Percentiles rank a stretch among this genome's conserved stretches.
These are phyloP conservation scores for Sterrhoptilus dennistouni DNA, from an alignment of 2,113 vertebrate genomes.

Conservation along the genomic window DNA sequence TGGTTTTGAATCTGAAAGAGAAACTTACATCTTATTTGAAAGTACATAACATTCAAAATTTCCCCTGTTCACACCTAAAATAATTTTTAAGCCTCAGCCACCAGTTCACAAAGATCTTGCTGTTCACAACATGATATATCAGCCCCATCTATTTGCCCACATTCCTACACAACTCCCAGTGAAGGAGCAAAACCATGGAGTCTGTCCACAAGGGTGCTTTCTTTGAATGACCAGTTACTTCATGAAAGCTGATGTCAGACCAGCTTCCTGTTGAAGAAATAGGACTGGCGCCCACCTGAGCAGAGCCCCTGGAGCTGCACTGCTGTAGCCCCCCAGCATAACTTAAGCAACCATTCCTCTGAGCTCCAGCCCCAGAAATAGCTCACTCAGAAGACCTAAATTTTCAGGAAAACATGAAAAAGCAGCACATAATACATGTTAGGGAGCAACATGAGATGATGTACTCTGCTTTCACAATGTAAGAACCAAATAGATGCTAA, in stretches of 20 bases:
- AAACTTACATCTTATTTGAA: neutral
- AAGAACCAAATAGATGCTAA: neutral
- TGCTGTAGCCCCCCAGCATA: neutral
- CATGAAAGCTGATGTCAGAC: accelerated
- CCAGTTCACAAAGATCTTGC: neutral
- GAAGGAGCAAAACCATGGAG: neutral
- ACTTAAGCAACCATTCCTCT: neutral
- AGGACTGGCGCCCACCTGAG: neutral
- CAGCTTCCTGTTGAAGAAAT: neutral
- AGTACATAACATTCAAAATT: neutral
- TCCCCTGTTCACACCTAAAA: neutral
- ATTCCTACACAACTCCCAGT: accelerated
- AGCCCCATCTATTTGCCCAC: neutral
- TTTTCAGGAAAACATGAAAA: neutral
- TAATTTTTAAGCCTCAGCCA: neutral
- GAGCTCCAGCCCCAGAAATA: neutral
- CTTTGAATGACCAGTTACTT: neutral
- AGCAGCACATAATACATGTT: neutral
- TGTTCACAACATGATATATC: neutral
- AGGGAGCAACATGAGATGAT: neutral
- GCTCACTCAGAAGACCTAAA: neutral
- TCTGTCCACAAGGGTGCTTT: neutral
- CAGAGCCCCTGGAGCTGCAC: neutral
- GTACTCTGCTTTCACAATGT: neutral
- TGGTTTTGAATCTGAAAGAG: neutral